A percentile compares a stretch with the other conserved stretches of the same genome.
phyloP scores from a whole-genome alignment of 2,888 invertebrate species.

The Lagria hirta region DNA sequence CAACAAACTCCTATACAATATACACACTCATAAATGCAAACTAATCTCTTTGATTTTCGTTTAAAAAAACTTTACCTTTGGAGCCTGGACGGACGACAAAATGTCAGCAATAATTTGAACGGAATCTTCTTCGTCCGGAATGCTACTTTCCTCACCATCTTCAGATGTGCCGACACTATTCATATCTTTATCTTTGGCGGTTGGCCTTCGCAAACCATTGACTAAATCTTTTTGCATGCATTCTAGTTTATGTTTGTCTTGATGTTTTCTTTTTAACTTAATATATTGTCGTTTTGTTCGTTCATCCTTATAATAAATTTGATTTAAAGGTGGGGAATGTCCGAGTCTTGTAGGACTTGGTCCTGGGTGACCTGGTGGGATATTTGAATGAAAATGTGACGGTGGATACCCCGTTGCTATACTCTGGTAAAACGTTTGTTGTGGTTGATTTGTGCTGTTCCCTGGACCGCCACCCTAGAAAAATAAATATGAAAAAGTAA shows the following conservation, averaged over 20 bases:
- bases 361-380: slow-evolving; percentile 54
- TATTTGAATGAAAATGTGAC: slow-evolving; percentile 58
- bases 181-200: slow-evolving; percentile 58
- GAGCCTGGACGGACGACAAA: slow-evolving; percentile 73
- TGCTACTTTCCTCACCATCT: slow-evolving; percentile 75
- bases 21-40: too few relatives aligned
- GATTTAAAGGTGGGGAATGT: slow-evolving; percentile 68
- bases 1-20: too few relatives aligned
- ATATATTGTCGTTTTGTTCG: slow-evolving; percentile 75
- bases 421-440: slow-evolving; percentile 65
- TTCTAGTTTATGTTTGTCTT: slow-evolving; percentile 53
- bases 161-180: slow-evolving; percentile 71
- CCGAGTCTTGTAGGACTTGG: slow-evolving; percentile 65
- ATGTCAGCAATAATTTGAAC: slow-evolving; percentile 69
- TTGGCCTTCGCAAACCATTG: slow-evolving; percentile 56
- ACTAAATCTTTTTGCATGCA: slow-evolving; percentile 63
- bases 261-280: slow-evolving; percentile 75
- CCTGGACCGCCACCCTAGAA: slow-evolving; percentile 69
- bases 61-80: slow-evolving; percentile 59
- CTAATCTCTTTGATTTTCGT: slow-evolving; percentile 1
- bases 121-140: slow-evolving; percentile 73
- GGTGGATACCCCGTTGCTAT: slow-evolving; percentile 59
- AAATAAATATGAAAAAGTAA: too few relatives aligned
- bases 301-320: slow-evolving; percentile 71
- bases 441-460: slow-evolving; percentile 70